These are phyloP conservation scores for Rhadina sibilatrix DNA, from an alignment of 2,113 vertebrate species.

Conservation along the genomic window DNA sequence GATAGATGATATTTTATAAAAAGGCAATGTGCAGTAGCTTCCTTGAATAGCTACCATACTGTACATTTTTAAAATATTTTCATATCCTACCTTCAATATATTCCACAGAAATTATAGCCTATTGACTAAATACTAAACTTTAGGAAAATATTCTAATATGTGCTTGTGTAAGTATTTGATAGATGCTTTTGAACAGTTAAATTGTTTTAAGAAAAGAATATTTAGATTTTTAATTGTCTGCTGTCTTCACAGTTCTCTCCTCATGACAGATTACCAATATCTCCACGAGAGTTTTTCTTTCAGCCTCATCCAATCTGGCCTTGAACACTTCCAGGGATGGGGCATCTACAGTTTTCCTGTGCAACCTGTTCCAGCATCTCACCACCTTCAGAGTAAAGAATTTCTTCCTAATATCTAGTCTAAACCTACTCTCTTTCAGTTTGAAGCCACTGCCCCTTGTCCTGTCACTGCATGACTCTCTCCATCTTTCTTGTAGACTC, in stretches of 20 bases:
- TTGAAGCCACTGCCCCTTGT: background rate
- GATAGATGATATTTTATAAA: background rate
- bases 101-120: background rate
- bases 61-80: background rate
- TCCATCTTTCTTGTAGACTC: background rate
- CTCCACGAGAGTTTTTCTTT: background rate
- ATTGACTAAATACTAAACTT: background rate
- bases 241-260: background rate
- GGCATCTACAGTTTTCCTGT: background rate
- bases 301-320: background rate
- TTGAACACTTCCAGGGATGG: background rate
- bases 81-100: background rate
- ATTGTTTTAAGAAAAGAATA: constrained; percentile 32
- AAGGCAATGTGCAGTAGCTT: background rate
- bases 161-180: background rate
- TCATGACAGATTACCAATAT: background rate
- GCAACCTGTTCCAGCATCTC: background rate
- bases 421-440: background rate
- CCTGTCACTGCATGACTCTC: background rate
- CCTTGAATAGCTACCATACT: background rate
- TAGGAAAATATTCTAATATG: background rate
- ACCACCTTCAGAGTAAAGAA: background rate
- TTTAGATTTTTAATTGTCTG: constrained; percentile 9
- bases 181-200: background rate
- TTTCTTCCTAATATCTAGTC: background rate